Conservation (phyloP, 2,888 invertebrate species). For the Formica aserva region DNA sequence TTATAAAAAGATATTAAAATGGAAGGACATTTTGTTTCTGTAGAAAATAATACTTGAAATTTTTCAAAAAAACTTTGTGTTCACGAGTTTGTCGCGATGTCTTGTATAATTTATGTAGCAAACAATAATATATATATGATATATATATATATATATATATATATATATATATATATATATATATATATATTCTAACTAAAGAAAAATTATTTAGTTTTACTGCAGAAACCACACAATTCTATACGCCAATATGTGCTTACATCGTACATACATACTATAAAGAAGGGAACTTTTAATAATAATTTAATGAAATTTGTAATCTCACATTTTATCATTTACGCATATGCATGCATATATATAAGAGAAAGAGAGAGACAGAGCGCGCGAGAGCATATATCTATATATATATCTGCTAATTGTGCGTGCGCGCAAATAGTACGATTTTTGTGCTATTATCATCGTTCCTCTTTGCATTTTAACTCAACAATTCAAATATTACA, state of each 20-base stretch:
- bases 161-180: not conserved
- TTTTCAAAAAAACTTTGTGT: not conserved
- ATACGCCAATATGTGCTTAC: not conserved
- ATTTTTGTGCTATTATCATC: not conserved
- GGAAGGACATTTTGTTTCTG: not conserved
- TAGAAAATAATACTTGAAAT: not conserved
- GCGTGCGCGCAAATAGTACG: not conserved
- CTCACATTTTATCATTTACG: not conserved
- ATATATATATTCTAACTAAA: not conserved
- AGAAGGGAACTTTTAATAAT: not conserved
- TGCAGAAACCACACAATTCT: not conserved
- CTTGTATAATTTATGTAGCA: slow-evolving; percentile 6
- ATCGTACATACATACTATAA: not conserved
- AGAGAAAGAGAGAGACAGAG: no score
- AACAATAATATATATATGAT: slow-evolving; percentile 3
- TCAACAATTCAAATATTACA: not conserved
- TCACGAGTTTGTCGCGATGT: not conserved
- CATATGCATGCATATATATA: not conserved
- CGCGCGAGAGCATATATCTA: not conserved
- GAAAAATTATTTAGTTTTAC: not conserved
- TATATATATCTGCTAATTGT: not conserved
- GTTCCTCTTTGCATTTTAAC: not conserved
- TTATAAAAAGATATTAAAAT: not conserved
- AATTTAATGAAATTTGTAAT: not conserved
- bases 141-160: no score